Percentiles rank a stretch among this genome's conserved stretches.
phyloP scores from a whole-genome alignment of 1,140 invertebrate species.

The Mamestra configurata region DNA sequence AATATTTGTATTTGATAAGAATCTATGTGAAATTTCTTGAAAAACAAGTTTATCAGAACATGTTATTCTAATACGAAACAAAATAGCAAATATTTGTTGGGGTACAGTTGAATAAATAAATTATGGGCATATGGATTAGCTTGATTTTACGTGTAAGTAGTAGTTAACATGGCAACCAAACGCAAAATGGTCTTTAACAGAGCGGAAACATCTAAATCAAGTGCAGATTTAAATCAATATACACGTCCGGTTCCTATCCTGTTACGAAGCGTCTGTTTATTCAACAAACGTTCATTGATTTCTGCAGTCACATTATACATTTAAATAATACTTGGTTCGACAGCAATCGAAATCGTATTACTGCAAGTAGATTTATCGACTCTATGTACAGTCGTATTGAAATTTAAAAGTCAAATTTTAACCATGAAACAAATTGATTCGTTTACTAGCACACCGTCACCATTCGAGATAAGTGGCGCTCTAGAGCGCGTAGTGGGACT shows the following conservation, averaged over 20 bases:
- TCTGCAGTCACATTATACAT: background rate
- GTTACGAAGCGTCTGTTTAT: constrained; percentile 1
- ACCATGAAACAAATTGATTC: constrained; percentile 42
- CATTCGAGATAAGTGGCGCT: constrained; percentile 43
- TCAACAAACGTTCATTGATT: constrained; percentile 19
- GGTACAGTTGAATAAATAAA: background rate
- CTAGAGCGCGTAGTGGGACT: constrained; percentile 45
- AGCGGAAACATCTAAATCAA: constrained; percentile 24
- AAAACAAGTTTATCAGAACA: background rate
- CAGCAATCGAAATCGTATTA: background rate
- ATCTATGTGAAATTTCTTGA: background rate
- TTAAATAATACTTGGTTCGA: background rate
- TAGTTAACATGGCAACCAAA: constrained; percentile 2
- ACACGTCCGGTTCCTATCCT: background rate
- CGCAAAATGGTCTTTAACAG: background rate
- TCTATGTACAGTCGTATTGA: background rate
- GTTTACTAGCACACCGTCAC: constrained; percentile 35
- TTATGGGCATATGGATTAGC: background rate
- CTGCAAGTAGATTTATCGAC: background rate
- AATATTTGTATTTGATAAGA: background rate
- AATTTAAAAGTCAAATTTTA: constrained; percentile 36
- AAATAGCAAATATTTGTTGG: background rate
- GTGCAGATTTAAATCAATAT: constrained; percentile 31
- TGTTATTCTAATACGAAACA: background rate
- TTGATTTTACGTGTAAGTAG: background rate